Evolutionary conservation across 2,888 invertebrate species (phyloP), one percentile per base, ranked within the genome.

Genomic region (Allolobophora icterica): DNA sequence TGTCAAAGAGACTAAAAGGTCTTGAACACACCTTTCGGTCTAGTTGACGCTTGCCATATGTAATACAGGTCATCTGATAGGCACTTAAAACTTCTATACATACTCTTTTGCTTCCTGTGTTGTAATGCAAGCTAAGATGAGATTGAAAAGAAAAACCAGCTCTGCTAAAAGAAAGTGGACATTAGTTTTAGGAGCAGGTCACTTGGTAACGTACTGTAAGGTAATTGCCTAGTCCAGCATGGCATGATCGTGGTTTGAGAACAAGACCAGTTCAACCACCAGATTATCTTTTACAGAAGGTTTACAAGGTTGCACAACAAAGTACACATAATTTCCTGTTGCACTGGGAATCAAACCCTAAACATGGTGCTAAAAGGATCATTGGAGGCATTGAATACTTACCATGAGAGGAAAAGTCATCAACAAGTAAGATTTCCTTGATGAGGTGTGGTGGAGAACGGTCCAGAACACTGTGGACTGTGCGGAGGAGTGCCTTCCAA

Each of bases 391-490:
- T 1, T n/a, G n/a, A 71, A 71, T 17, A 71, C 38, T 93, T 91
- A 95, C 95, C 94, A 94, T 94, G 94, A 92, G 99, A 98, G 0
- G 95, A 95, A 92, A 94, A 95, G 92, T 99, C 99, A 95, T 99
- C 99, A 21, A 99, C 99, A 5, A 99, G 97, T 94, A 99, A 97
- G 91, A 99, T 97, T 95, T 99, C 98, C 94, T 98, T 97, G 94
- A 99, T 97, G 91, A 99, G 96, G 94, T 97, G 97, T 21, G 97
- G 95, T 0, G 99, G 99, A 0, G 99, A 99, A 93, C 98, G 96
- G 95, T 99, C 99, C 91, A 99, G 96, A 30, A 99, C 98, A 15
- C 98, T 98, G 96, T 99, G 99, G 1, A 99, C 98, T 0, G 99
- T 99, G 91, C 99, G 96, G 91, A 99, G 96, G 42, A 99, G 96